phyloP scores from a whole-genome alignment of 2,888 invertebrate species.

The Lasioglossum lativentre region DNA sequence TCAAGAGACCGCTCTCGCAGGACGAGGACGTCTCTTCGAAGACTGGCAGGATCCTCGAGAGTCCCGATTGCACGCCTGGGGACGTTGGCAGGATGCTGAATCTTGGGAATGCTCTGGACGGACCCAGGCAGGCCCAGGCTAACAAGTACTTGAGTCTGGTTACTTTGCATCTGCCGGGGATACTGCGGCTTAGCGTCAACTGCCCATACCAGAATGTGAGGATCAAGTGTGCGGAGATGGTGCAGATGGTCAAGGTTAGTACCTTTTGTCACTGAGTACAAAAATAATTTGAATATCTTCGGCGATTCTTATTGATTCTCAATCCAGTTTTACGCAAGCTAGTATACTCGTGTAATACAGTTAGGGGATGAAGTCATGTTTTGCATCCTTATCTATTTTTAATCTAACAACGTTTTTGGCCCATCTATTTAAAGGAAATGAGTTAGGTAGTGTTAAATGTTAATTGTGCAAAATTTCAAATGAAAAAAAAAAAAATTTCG shows the following conservation, averaged over 20 bases:
- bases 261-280: neutral
- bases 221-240: conserved; percentile 86
- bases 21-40: conserved; percentile 82
- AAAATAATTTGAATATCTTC: too few relatives aligned
- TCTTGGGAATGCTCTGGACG: conserved; percentile 82
- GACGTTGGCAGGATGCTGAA: conserved; percentile 84
- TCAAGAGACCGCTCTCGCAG: conserved; percentile 80
- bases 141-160: conserved; percentile 86
- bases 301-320: too few relatives aligned
- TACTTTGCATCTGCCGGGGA: conserved; percentile 86
- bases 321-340: too few relatives aligned
- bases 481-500: conserved; percentile 65
- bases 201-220: conserved; percentile 88
- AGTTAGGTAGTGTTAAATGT: neutral
- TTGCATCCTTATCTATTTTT: too few relatives aligned
- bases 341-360: conserved; percentile 11
- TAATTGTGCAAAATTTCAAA: neutral
- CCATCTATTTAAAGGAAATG: too few relatives aligned
- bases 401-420: neutral
- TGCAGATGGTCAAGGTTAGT: conserved; percentile 87
- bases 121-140: conserved; percentile 82
- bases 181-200: conserved; percentile 86
- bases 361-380: conserved; percentile 25
- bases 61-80: conserved; percentile 83
- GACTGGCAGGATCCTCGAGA: conserved; percentile 81